Percentiles rank a stretch among this genome's conserved stretches.
Conservation (phyloP, 2,113 vertebrate species). For the Smithornis capensis region DNA sequence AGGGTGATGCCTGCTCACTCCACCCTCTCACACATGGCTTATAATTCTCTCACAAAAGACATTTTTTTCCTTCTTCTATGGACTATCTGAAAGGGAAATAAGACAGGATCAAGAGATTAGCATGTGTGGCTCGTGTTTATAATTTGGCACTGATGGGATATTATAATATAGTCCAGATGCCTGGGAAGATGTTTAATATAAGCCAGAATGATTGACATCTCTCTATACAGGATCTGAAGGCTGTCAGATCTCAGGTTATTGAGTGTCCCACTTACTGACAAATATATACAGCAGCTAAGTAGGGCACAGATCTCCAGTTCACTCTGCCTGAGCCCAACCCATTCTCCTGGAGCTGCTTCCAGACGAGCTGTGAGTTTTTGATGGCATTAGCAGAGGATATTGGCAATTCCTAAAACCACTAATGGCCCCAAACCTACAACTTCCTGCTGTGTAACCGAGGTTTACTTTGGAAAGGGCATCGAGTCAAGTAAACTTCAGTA, state of each 20-base stretch:
- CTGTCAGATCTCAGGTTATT: conserved; percentile 58
- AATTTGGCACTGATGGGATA: not conserved
- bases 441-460: not conserved
- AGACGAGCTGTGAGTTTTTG: not conserved
- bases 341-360: not conserved
- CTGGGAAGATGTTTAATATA: conserved; percentile 54
- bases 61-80: not conserved
- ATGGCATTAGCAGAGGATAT: not conserved
- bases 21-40: not conserved
- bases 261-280: conserved; percentile 59
- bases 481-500: not conserved
- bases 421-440: not conserved
- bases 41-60: not conserved
- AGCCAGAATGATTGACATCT: conserved; percentile 52
- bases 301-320: conserved; percentile 37
- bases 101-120: conserved; percentile 42
- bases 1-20: not conserved
- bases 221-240: conserved; percentile 43
- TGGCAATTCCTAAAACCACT: not conserved
- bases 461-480: not conserved
- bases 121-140: not conserved
- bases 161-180: conserved; percentile 3
- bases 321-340: not conserved
- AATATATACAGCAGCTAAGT: not conserved
- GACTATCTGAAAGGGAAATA: not conserved